phyloP scores from a whole-genome alignment of 2,797 vertebrate genomes.

The Sebastes goodei region DNA sequence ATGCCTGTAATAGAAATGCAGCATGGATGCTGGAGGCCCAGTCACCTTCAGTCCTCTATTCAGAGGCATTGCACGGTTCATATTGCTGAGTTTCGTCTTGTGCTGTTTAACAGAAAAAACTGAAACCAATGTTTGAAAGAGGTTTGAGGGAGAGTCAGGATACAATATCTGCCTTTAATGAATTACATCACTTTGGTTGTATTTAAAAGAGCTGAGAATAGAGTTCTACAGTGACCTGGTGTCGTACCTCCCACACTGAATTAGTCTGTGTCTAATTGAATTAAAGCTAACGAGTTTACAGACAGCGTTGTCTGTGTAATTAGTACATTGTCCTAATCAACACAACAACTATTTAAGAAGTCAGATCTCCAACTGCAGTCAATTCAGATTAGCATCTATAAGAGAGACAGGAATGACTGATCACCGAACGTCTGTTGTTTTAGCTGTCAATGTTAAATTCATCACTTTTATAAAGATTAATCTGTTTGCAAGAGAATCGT shows the following conservation, averaged over 20 bases:
- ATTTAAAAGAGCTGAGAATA: constrained; percentile 2
- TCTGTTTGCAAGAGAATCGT: not conserved
- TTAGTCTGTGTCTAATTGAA: constrained; percentile 71
- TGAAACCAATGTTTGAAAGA: not conserved
- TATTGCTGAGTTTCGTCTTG: not conserved
- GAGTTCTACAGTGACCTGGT: not conserved
- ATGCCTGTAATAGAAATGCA: not conserved
- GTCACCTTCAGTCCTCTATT: not conserved
- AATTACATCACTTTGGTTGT: not conserved
- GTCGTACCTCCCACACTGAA: constrained; percentile 36
- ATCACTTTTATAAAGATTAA: not conserved
- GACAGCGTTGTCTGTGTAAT: constrained; percentile 55
- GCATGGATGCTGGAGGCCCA: not conserved
- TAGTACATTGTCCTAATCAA: constrained; percentile 51
- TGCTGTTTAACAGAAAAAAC: not conserved
- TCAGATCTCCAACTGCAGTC: constrained; percentile 22
- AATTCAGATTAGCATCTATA: not conserved
- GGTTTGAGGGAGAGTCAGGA: not conserved
- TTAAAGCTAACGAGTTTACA: constrained; percentile 75
- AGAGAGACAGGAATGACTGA: not conserved
- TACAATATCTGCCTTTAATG: not conserved
- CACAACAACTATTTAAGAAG: constrained; percentile 38
- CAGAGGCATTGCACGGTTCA: not conserved
- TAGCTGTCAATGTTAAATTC: not conserved
- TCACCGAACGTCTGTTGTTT: not conserved